Base-by-base conservation (phyloP, 2,888 invertebrate species). In the Poecilus cupreus region DNA sequence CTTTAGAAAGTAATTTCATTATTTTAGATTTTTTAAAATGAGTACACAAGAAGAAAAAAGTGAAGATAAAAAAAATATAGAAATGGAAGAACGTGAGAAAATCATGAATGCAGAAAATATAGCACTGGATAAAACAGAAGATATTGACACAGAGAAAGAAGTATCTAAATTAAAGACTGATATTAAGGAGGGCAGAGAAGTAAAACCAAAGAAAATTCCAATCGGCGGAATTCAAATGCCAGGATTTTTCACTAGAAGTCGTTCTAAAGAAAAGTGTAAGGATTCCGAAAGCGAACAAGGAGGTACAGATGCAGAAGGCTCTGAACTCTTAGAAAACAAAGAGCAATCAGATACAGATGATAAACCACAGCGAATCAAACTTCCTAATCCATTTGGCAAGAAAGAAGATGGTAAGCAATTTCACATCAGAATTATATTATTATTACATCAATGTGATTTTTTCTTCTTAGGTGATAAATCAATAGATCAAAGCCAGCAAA, bases 161-260 rank as follows among this genome's bases (percentile, higher is more conserved):
- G 87, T 87, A 84, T 90, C 92, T 5, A 93, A 92, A 51, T 88
- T 90, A n/a, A 90, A 91, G 13, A 90, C 90, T 82, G 91, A 92
- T 18, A 92, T 91, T 4, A 93, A 93, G 85, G 93, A 94, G 84
- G 94, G 94, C 72, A 92, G 94, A 83, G 94, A 94, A 89, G 94
- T 94, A 37, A 94, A 94, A 86, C 94, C 94, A 82, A 95, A 94
- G 88, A 96, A 95, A 88, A 95, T 96, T 85, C 96, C 96, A 3
- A 96, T 96, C 86, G 96, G 96, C 72, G 96, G 95, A n/a, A 95
- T 96, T 83, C 95, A 96, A 90, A 94, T 96, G 93, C 96, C 96
- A 3, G 96, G 96, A 13, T 96, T 96, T 89, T 96, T 96, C 86
- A 94, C 94, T 82, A 93, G 94, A 85, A 94, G 93, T 87, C 94